A percentile compares a stretch with the other conserved stretches of the same genome.
phyloP scores from a whole-genome alignment of 2,113 vertebrate species.

The Ammospiza caudacuta region DNA sequence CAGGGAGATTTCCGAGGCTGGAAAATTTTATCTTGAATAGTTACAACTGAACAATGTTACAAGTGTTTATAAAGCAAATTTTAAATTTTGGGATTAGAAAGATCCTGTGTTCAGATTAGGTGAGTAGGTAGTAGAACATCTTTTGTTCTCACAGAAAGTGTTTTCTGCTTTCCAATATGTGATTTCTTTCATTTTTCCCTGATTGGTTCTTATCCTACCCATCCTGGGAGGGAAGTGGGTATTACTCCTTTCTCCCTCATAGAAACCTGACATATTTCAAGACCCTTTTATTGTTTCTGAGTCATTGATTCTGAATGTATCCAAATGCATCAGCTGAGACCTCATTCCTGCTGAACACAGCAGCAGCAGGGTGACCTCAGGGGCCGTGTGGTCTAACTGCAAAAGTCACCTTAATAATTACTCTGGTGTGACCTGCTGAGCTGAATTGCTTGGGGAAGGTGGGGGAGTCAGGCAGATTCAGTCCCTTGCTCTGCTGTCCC shows the following conservation, averaged over 20 bases:
- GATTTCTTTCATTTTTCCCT: neutral
- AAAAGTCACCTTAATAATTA: slow-evolving; percentile 6
- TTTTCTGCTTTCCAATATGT: neutral
- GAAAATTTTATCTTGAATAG: neutral
- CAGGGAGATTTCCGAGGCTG: neutral
- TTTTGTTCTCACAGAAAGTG: neutral
- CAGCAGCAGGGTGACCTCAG: neutral
- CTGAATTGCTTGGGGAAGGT: neutral
- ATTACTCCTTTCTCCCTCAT: neutral
- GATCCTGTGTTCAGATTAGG: neutral
- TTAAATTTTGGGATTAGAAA: neutral
- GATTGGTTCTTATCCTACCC: neutral
- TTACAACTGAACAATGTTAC: neutral
- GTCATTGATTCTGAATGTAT: neutral
- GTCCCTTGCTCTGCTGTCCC: neutral
- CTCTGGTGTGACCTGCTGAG: neutral
- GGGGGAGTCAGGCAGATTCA: neutral
- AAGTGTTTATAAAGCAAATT: neutral
- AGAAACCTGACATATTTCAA: neutral
- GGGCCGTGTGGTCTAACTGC: neutral
- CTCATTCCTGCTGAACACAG: neutral
- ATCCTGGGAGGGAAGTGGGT: neutral
- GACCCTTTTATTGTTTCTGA: neutral
- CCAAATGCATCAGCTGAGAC: neutral
- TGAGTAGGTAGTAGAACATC: neutral